phyloP scores from a whole-genome alignment of 2,113 vertebrate genomes.

The Paradisaea rubra region DNA sequence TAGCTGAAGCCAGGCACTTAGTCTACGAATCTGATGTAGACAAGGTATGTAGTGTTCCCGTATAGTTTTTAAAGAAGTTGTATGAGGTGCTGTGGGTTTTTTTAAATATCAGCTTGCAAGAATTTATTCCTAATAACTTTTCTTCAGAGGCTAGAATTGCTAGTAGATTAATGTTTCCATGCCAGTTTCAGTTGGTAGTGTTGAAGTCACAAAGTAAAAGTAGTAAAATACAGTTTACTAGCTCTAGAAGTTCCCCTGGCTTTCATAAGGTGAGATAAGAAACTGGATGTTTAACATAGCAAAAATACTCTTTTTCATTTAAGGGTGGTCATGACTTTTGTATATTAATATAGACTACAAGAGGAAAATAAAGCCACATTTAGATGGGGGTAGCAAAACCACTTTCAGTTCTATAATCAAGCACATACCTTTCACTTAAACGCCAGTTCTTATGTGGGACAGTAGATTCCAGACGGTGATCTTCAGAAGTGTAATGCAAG shows the following conservation, averaged over 20 bases:
- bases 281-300: not conserved
- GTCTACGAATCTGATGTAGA: conserved; percentile 91
- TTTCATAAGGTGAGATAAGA: not conserved
- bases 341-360: not conserved
- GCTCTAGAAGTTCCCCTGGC: not conserved
- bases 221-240: not conserved
- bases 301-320: not conserved
- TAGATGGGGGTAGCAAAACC: not conserved
- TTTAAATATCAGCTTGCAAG: not conserved
- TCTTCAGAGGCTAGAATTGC: not conserved
- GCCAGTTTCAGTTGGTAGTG: not conserved
- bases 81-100: not conserved
- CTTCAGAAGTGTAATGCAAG: not conserved
- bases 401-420: not conserved
- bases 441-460: not conserved
- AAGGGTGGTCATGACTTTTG: not conserved
- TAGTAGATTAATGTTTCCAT: not conserved
- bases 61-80: not conserved
- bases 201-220: not conserved
- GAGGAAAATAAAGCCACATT: not conserved
- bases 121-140: not conserved
- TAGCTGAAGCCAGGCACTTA: conserved; percentile 92
- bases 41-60: conserved; percentile 74
- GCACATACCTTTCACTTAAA: not conserved
- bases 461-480: not conserved